Evolutionary conservation across 2,888 invertebrate genomes (phyloP), one percentile per base, ranked within the genome.

Genomic region (Oxytorus armatus): DNA sequence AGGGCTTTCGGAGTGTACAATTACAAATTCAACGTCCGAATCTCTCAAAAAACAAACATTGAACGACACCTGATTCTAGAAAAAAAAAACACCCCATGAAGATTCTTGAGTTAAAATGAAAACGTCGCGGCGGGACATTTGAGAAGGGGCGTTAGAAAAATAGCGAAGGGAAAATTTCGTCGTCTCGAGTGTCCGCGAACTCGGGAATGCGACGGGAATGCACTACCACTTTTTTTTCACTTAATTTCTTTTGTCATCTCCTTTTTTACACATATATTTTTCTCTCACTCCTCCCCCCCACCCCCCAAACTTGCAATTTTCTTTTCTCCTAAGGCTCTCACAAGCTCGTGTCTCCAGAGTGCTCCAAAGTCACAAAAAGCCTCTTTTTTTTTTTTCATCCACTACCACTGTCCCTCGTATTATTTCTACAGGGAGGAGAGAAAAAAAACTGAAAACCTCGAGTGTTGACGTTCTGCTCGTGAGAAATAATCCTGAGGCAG

Each of bases 331-430:
- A 55, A 69, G 42, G n/a, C n/a, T 57, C 47, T 14, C 63, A 14
- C 10, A 57, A 57, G 39, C 18, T 21, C 69, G 47, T 61, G 72
- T 66, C 81, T 78, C 83, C 57, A 66, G 79, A 69, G 77, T 33
- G 55, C 59, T 55, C 72, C 79, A 83, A 83, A 83, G 81, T 84
- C 82, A 77, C 77, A 53, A 59, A n/a, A n/a, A 73, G 73, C 75
- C 77, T 47, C 72, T 77, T 70, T 75, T 75, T 57, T 77, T 70
- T 77, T 69, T 69, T 53, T 70, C 44, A 44, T n/a, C n/a, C n/a
- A 57, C 23, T 69, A 25, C 53, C 21, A 18, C 74, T 42, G 55
- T 77, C 55, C 77, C 29, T 74, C 69, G 44, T 65, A 39, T 77
- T 72, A 70, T 77, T 74, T 14, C 23, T 74, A 10, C 59, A 63